Conservation (phyloP, 30 jellyfish, hydroid and myxozoan genomes). For the Hydractinia echinata region DNA sequence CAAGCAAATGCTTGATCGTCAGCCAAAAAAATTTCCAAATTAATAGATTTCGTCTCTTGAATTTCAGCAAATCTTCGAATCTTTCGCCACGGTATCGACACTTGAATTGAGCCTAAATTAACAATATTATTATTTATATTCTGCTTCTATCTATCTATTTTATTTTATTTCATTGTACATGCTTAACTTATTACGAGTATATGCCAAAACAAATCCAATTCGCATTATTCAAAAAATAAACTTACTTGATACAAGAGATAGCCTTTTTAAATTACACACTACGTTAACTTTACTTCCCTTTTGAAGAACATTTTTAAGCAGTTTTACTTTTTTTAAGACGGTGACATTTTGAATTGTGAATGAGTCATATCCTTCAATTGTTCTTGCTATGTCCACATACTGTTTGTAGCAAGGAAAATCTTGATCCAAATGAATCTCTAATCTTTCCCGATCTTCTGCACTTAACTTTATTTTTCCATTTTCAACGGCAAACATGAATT, state of each 20-base stretch:
- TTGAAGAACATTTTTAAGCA: constrained; percentile 38
- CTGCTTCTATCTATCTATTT: too few relatives aligned
- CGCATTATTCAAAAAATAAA: neutral
- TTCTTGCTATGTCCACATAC: constrained; percentile 75
- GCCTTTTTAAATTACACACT: constrained; percentile 38
- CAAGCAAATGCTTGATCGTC: constrained; percentile 78
- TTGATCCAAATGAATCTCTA: constrained; percentile 47
- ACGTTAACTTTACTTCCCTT: constrained; percentile 53
- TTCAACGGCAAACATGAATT: constrained; percentile 42
- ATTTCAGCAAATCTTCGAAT: constrained; percentile 87
- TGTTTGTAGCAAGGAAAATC: constrained; percentile 70
- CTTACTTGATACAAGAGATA: constrained; percentile 57
- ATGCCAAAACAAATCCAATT: too few relatives aligned
- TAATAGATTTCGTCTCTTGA: constrained; percentile 36
- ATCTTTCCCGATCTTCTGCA: constrained; percentile 31
- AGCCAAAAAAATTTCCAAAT: constrained; percentile 60
- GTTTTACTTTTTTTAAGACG: constrained; percentile 35
- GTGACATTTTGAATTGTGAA: constrained; percentile 47
- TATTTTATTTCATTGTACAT: too few relatives aligned
- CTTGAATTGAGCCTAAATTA: constrained; percentile 41
- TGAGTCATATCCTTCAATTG: constrained; percentile 37
- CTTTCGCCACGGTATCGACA: constrained; percentile 92
- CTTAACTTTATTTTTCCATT: constrained; percentile 49
- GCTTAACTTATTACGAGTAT: too few relatives aligned
- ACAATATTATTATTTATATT: neutral